phyloP scores from a whole-genome alignment of 2,888 invertebrate genomes.

The Branchipolynoe longqiensis region DNA sequence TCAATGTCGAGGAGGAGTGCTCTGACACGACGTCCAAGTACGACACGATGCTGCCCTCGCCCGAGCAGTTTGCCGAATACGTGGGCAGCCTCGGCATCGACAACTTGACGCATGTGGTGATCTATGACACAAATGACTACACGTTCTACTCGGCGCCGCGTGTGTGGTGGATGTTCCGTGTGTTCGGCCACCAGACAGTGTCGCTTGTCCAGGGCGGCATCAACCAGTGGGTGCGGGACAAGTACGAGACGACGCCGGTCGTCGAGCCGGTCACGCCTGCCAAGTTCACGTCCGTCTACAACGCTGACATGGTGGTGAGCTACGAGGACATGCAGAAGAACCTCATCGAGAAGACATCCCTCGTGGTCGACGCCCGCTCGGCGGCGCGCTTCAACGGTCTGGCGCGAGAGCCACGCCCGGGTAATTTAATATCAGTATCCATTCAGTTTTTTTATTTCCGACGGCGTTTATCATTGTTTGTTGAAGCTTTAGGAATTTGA shows the following conservation, averaged over 20 bases:
- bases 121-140: conserved; percentile 76
- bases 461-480: neutral
- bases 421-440: conserved; percentile 75
- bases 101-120: conserved; percentile 75
- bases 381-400: conserved; percentile 76
- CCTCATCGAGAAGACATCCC: conserved; percentile 66
- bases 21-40: conserved; percentile 70
- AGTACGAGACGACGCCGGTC: conserved; percentile 65
- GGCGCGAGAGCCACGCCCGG: conserved; percentile 77
- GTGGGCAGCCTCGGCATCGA: conserved; percentile 75
- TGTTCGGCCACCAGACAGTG: conserved; percentile 76
- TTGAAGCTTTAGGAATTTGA: neutral
- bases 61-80: conserved; percentile 74
- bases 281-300: conserved; percentile 70
- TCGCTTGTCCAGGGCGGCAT: conserved; percentile 78
- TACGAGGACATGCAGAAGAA: conserved; percentile 76
- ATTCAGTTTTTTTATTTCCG: neutral
- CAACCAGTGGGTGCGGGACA: conserved; percentile 72
- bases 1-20: conserved; percentile 77
- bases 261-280: conserved; percentile 62
- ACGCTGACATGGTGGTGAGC: conserved; percentile 70
- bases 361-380: conserved; percentile 76
- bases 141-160: conserved; percentile 76
- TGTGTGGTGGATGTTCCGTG: conserved; percentile 78
- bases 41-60: conserved; percentile 75